Evolutionary conservation across 37 sponge, comb jelly and placozoan species (phyloP).

Genomic region (Halisarca cf. caerulea): DNA sequence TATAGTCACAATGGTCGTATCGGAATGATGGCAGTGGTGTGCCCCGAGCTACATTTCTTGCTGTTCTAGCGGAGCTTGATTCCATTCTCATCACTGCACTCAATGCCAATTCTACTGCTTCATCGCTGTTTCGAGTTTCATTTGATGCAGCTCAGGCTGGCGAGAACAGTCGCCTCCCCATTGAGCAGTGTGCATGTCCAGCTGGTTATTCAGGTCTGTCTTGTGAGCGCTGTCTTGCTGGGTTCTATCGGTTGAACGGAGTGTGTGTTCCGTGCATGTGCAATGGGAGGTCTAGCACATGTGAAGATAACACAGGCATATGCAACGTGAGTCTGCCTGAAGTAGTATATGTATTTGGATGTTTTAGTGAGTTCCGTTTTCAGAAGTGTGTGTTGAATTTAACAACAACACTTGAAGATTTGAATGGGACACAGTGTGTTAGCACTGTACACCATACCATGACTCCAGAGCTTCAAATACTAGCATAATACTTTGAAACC

Average conservation of each 20-base stretch:
- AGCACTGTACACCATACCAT: too few species aligned
- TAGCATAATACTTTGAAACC: too few species aligned
- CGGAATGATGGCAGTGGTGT: neutral
- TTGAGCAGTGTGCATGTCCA: conserved; percentile 14
- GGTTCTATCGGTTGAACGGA: conserved; percentile 3
- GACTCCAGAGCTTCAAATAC: too few species aligned
- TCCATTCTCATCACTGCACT: conserved; percentile 6
- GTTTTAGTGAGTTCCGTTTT: too few species aligned
- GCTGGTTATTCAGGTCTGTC: neutral
- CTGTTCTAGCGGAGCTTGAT: neutral
- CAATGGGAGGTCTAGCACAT: neutral
- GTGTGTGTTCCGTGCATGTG: conserved; percentile 2
- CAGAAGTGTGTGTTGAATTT: too few species aligned
- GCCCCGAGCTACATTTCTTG: neutral
- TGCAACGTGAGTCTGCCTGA: neutral
- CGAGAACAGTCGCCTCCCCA: neutral
- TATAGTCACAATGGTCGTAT: neutral
- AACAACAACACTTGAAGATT: too few species aligned
- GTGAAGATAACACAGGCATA: conserved; percentile 7
- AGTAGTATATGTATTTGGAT: too few species aligned
- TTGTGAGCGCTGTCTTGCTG: neutral
- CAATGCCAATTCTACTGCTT: neutral
- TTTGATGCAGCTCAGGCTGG: neutral
- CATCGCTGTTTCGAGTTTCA: neutral
- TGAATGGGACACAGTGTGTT: too few species aligned